These are phyloP conservation scores for Mus spicilegus DNA, from an alignment of 2,113 vertebrate species.

Conservation along the genomic window DNA sequence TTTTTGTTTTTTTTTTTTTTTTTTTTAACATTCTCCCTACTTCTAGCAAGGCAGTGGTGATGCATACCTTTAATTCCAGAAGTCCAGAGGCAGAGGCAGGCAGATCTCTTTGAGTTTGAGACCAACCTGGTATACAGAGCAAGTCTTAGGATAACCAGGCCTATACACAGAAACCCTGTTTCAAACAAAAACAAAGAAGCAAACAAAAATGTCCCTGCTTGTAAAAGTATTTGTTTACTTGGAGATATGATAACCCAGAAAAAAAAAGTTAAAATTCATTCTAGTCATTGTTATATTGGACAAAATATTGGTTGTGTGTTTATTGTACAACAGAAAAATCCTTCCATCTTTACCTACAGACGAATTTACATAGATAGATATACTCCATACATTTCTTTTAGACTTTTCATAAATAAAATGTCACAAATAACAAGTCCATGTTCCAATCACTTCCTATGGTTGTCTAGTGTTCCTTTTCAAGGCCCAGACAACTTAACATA, in stretches of 20 bases:
- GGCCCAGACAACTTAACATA: not conserved
- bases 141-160: not conserved
- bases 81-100: not conserved
- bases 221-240: slow-evolving; percentile 27
- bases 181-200: not conserved
- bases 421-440: not conserved
- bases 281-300: not conserved
- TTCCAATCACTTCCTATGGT: not conserved
- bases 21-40: not conserved
- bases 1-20: not conserved
- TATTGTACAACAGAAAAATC: not conserved
- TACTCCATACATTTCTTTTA: not conserved
- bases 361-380: not conserved
- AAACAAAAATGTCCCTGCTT: not conserved
- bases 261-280: not conserved
- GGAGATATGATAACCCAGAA: not conserved
- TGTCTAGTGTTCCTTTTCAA: not conserved
- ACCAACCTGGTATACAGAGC: not conserved
- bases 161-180: not conserved
- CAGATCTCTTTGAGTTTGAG: not conserved
- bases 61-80: not conserved
- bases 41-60: not conserved
- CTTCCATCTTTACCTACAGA: not conserved
- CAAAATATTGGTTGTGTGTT: not conserved
- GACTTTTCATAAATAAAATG: not conserved